These are phyloP conservation scores for Amblyraja radiata DNA, from an alignment of 2,797 vertebrate species.

Conservation along the genomic window DNA sequence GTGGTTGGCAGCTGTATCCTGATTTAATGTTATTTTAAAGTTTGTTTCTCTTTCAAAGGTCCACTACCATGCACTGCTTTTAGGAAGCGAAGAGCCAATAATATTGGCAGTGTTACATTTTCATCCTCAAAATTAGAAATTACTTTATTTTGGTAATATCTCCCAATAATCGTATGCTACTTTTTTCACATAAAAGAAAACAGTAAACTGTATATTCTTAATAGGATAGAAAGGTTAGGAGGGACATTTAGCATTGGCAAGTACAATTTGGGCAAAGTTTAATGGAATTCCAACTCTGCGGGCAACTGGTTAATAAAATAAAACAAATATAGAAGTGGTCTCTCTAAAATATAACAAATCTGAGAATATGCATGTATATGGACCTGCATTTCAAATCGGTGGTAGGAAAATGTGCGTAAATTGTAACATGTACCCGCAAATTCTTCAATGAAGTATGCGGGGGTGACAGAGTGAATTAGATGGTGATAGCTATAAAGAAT, in stretches of 20 bases:
- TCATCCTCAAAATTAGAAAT: not conserved
- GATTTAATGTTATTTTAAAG: not conserved
- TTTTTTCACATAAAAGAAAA: not conserved
- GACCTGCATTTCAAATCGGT: not conserved
- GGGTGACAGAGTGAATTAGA: not conserved
- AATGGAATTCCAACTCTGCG: not conserved
- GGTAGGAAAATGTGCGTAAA: not conserved
- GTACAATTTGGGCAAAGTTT: not conserved
- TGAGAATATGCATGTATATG: not conserved
- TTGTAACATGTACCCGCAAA: not conserved
- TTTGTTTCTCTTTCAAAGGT: not conserved
- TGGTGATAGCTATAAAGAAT: not conserved
- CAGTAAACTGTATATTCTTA: not conserved
- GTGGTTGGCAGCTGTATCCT: not conserved
- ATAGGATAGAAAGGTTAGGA: not conserved
- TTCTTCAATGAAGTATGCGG: not conserved
- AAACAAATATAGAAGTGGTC: conserved; percentile 1
- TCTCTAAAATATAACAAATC: conserved; percentile 8
- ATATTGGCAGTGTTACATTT: not conserved
- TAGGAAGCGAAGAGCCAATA: not conserved
- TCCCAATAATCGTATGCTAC: not conserved
- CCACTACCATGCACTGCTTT: not conserved
- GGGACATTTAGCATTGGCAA: not conserved
- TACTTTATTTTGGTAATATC: not conserved
- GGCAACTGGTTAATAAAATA: not conserved